phyloP scores from a whole-genome alignment of 2,888 invertebrate genomes.

The Phyto melanocephala region DNA sequence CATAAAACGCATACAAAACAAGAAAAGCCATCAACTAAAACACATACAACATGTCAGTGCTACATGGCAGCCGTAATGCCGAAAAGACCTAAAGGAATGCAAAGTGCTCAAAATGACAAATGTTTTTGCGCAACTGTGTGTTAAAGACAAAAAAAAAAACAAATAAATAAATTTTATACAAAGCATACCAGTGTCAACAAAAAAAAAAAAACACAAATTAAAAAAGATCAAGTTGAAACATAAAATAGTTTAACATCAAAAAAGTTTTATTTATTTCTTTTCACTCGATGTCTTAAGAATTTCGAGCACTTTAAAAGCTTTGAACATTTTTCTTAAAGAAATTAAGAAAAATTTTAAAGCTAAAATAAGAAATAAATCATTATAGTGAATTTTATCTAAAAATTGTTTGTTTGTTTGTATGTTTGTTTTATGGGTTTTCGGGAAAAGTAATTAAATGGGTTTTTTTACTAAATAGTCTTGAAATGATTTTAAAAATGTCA shows the following conservation, averaged over 20 bases:
- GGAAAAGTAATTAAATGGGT: constrained; percentile 54
- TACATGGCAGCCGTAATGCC: constrained; percentile 40
- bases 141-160: constrained; percentile 15
- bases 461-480: constrained; percentile 40
- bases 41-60: constrained; percentile 47
- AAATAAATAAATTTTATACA: constrained; percentile 29
- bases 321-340: not conserved
- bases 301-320: constrained; percentile 63
- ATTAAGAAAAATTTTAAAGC: not conserved
- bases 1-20: constrained; percentile 1
- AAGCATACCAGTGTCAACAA: constrained; percentile 20
- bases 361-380: constrained; percentile 37
- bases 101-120: constrained; percentile 66
- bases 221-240: constrained; percentile 50
- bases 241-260: constrained; percentile 60
- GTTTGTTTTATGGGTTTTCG: constrained; percentile 2
- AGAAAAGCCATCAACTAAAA: not conserved
- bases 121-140: constrained; percentile 61
- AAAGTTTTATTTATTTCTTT: constrained; percentile 27
- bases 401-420: constrained; percentile 2
- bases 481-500: not conserved
- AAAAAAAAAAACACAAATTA: not conserved
- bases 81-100: constrained; percentile 62
- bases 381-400: constrained; percentile 20
- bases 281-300: constrained; percentile 29